Evolutionary conservation across 2,797 vertebrate species (phyloP).

Genomic region (Avahi laniger): DNA sequence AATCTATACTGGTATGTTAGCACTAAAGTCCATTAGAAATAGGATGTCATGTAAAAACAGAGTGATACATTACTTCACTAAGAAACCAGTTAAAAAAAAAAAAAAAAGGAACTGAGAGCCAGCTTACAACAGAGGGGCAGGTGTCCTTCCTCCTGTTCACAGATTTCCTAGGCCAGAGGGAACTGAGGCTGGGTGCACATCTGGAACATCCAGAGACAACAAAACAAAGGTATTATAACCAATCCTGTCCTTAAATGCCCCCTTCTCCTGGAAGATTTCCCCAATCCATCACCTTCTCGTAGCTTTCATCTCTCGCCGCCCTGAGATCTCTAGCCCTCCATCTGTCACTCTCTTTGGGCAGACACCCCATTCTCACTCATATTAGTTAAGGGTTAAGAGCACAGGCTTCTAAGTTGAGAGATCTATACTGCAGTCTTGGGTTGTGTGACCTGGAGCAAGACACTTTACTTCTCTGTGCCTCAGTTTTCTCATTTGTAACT

Average conservation of each 20-base stretch:
- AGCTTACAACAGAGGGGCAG: too few species aligned
- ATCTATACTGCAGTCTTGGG: neutral
- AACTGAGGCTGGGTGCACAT: neutral
- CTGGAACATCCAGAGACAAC: neutral
- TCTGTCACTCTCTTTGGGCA: neutral
- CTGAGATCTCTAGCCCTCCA: neutral
- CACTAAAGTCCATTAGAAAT: neutral
- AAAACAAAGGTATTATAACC: too few species aligned
- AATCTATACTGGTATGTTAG: neutral
- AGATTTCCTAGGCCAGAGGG: neutral
- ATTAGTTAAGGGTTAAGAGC: neutral
- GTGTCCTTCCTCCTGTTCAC: neutral
- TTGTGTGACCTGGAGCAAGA: neutral
- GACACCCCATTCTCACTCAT: neutral
- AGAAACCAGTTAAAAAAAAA: neutral
- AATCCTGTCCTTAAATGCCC: neutral
- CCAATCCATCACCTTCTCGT: neutral
- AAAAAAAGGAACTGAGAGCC: neutral
- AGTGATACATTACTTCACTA: neutral
- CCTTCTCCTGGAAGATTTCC: neutral
- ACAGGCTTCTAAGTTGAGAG: neutral
- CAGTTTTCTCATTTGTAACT: constrained; percentile 23
- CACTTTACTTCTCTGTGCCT: neutral
- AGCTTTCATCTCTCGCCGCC: neutral
- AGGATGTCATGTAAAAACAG: neutral